Base-by-base conservation (phyloP, 2,113 vertebrate genomes). In the Pseudopodoces humilis region DNA sequence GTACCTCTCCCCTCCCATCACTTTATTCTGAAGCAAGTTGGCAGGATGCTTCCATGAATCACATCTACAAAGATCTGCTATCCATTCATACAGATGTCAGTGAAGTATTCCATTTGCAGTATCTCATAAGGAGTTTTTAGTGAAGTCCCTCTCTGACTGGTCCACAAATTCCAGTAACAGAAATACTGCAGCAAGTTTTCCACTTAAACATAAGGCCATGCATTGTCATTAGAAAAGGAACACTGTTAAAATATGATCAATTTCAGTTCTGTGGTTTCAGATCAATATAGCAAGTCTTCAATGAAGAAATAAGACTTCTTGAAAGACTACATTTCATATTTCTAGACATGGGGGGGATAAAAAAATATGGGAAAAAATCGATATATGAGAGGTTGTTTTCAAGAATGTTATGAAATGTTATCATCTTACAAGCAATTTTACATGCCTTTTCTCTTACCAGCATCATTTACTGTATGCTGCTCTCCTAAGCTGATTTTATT, bases 231-330 rank as follows among this genome's bases (percentile, higher is more conserved):
- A 90, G 67, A 87, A 81, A 91, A 94, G 44, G 58, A 88, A 79
- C 67, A 75, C 39, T 79, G 37, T 21, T 90, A 95, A 94, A 94
- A 92, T 95, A 94, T 33, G 47, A 95, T 71, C 70, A 47, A n/a
- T 88, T 95, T 95, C 90, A 95, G 55, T 60, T 91, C 35, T 91
- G 76, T 75, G 80, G 72, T 88, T 96, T 86, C 91, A 87, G 89
- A 97, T 97, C 97, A 97, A 96, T 97, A 96, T 4, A 86, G 53
- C 55, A 92, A 81, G 56, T 88, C 79, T 94, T 96, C 83, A 91
- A 95, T 30, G 20, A 97, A 95, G 79, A 91, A 93, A 68, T 87
- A 93, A 84, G 83, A 84, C 64, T 96, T 58, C 76, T 86, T 74
- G 62, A 95, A 95, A 96, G 86, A 93, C 79, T 76, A 89, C 60